Evolutionary conservation across 2,888 invertebrate species (phyloP), one percentile per base, ranked within the genome.

Genomic region (Celastrina argiolus): DNA sequence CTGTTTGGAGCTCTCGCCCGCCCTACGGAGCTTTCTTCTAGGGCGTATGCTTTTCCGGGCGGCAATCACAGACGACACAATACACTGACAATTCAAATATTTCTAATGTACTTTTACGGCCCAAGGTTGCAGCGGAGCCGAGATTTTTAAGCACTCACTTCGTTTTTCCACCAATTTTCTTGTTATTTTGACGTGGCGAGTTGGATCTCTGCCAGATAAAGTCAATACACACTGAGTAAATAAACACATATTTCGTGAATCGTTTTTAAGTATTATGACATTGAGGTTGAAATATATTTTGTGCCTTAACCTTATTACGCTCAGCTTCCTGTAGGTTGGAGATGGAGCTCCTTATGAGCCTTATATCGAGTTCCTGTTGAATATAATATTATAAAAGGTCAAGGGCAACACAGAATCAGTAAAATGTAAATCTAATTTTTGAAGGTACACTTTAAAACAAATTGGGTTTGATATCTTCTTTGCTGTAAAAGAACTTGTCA

Each of bases 11-110:
- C 87, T 84, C 83, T 87, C 84, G 85, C 83, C 90, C 89, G 90
- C 90, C 90, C 90, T 87, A 83, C 80, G 75, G 77, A 88, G 90
- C 88, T 89, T 88, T 86, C 85, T 85, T 84, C 84, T 81, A 83
- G 89, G 90, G 88, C 88, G 87, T 88, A 77, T 85, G 88, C 83
- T 87, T 86, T 79, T 80, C 77, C 85, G 86, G 87, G 85, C 87
- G 84, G 84, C 78, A 69, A 78, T 75, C 78, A 72, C 74, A 74
- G 71, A 72, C 71, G 67, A 71, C 14, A 26, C 31, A 36, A 18
- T 36, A 36, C 14, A 78, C n/a, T 39, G 22, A 14, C 45, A 42
- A 45, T 61, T n/a, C n/a, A 22, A 41, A 45, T 61, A 28, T 41
- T 56, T 59, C 31, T 66, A 42, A 59, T 59, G 58, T 66, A 41